Conservation (phyloP, 2,113 vertebrate genomes). For the Dunckerocampus dactyliophorus region DNA sequence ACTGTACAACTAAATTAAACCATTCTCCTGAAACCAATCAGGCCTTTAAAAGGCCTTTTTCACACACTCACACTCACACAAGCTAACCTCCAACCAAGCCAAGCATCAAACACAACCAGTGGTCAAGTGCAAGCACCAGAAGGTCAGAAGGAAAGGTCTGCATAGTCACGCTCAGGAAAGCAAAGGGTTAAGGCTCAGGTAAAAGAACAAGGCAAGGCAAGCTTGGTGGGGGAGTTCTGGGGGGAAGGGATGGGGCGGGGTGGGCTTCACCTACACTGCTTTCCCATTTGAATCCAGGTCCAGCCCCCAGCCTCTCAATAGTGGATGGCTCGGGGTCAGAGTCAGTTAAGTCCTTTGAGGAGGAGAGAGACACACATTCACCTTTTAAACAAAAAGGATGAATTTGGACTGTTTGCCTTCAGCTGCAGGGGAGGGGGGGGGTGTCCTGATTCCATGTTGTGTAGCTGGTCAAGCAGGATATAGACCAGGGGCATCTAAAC, state of each 20-base stretch:
- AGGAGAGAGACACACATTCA: slow-evolving; percentile 68
- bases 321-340: slow-evolving; percentile 95
- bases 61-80: background rate
- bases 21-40: too few species aligned
- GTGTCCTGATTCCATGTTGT: too few species aligned
- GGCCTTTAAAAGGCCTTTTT: background rate
- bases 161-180: slow-evolving; percentile 44
- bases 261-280: slow-evolving; percentile 78
- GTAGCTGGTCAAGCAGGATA: too few species aligned
- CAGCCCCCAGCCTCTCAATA: slow-evolving; percentile 87
- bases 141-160: slow-evolving; percentile 54
- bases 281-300: slow-evolving; percentile 94
- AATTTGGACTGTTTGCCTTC: slow-evolving; percentile 7
- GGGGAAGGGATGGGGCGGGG: background rate
- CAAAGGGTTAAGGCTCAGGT: slow-evolving; percentile 45
- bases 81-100: background rate
- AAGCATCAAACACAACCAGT: slow-evolving; percentile 19
- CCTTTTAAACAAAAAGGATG: slow-evolving; percentile 45
- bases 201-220: slow-evolving; percentile 57
- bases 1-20: too few species aligned
- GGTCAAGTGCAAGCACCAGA: slow-evolving; percentile 32
- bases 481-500: too few species aligned
- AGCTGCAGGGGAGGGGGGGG: background rate
- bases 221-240: slow-evolving; percentile 24
- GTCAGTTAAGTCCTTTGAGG: slow-evolving; percentile 88